Evolutionary conservation across 1,140 invertebrate species (phyloP).

Genomic region (Maconellicoccus hirsutus): DNA sequence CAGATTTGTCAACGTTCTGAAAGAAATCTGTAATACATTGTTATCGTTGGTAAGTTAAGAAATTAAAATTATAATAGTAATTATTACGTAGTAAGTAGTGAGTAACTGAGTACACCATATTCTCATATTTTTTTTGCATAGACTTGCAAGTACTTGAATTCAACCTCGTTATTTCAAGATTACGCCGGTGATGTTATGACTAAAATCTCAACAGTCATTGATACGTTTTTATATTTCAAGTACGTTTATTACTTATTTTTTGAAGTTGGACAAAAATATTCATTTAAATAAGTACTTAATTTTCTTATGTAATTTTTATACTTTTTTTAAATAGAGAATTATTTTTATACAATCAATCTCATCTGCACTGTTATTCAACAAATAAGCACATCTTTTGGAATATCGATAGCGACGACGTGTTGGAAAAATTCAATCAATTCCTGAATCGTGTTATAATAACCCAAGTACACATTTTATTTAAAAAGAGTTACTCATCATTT

Average conservation of each 20-base stretch:
- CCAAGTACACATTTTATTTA: constrained; percentile 34
- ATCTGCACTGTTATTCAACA: constrained; percentile 29
- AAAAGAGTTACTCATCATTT: neutral
- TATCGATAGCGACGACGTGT: constrained; percentile 57
- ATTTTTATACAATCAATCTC: neutral
- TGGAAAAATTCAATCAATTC: constrained; percentile 55
- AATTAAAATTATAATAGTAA: constrained; percentile 29
- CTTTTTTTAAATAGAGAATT: constrained; percentile 13
- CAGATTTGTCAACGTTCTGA: constrained; percentile 55
- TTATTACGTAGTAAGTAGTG: neutral
- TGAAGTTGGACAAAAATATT: neutral
- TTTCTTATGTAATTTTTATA: neutral
- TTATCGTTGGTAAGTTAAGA: constrained; percentile 52
- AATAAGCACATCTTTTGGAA: constrained; percentile 49
- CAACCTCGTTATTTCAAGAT: constrained; percentile 53
- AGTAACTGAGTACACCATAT: constrained; percentile 15
- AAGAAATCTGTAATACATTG: constrained; percentile 63
- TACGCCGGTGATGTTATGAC: constrained; percentile 50
- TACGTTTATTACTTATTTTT: constrained; percentile 33
- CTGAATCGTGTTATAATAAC: constrained; percentile 45
- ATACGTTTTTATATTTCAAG: constrained; percentile 41
- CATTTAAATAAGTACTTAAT: neutral
- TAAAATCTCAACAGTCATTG: constrained; percentile 40
- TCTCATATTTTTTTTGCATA: constrained; percentile 25
- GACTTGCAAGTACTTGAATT: constrained; percentile 37